phyloP scores from a whole-genome alignment of 2,888 invertebrate species.

The Panzeria rudis region DNA sequence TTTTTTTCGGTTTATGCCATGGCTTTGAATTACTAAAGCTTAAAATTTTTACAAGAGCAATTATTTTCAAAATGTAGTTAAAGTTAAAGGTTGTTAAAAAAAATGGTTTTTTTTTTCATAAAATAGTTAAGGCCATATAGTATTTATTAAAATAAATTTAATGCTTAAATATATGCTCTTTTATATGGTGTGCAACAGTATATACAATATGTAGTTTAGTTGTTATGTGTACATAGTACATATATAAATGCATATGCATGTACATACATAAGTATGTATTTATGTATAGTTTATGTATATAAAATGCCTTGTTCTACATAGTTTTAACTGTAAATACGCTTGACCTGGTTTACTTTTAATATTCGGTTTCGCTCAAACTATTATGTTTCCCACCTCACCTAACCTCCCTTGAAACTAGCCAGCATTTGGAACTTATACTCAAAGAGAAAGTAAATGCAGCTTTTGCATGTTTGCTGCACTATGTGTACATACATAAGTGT shows the following conservation, averaged over 20 bases:
- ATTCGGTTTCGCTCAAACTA: conserved; percentile 35
- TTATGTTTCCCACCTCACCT: conserved; percentile 2
- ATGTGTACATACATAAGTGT: background rate
- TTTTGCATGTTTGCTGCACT: conserved; percentile 9
- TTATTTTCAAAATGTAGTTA: conserved; percentile 36
- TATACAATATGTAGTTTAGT: background rate
- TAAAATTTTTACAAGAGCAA: conserved; percentile 13
- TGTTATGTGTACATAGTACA: background rate
- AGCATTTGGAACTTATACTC: background rate
- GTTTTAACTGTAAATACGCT: conserved; percentile 72
- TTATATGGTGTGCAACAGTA: background rate
- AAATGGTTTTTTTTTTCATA: background rate
- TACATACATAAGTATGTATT: background rate
- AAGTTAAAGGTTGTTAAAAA: conserved; percentile 6
- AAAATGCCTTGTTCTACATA: conserved; percentile 63
- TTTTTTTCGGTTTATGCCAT: conserved; percentile 32
- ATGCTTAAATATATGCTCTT: conserved; percentile 7
- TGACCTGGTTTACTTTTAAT: conserved; percentile 74
- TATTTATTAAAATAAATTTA: conserved; percentile 16
- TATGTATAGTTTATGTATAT: conserved; percentile 6
- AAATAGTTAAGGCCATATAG: conserved; percentile 4
- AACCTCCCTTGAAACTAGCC: background rate
- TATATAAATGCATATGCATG: background rate
- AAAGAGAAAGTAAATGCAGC: conserved; percentile 36
- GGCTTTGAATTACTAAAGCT: conserved; percentile 57